Evolutionary conservation across 2,113 vertebrate genomes (phyloP).

Genomic region (Poicephalus meyeri): DNA sequence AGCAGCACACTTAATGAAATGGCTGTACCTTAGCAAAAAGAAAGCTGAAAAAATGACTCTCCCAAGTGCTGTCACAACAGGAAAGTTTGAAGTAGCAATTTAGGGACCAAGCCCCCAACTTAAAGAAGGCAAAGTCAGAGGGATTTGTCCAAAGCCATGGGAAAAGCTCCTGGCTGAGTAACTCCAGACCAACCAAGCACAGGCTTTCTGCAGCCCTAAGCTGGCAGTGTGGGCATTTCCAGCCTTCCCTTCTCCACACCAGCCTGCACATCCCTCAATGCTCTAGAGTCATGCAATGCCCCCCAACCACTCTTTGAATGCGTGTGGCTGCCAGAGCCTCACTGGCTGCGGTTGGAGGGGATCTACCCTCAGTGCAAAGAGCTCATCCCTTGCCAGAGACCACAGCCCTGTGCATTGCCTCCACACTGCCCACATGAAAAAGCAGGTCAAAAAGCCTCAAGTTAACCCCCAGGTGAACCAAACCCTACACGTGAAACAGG

Average conservation of each 20-base stretch:
- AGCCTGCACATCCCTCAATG: not conserved
- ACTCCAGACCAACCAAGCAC: not conserved
- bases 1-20: not conserved
- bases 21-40: not conserved
- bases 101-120: not conserved
- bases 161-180: not conserved
- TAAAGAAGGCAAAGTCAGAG: not conserved
- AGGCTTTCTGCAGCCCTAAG: not conserved
- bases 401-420: not conserved
- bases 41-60: not conserved
- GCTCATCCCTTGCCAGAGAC: not conserved
- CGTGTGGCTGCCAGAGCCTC: accelerated
- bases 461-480: not conserved
- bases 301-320: accelerated
- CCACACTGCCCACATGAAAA: not conserved
- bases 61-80: not conserved
- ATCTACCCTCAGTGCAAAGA: not conserved
- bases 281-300: not conserved
- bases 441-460: not conserved
- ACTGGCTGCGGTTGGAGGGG: not conserved
- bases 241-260: not conserved
- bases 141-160: not conserved
- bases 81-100: not conserved
- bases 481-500: accelerated
- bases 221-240: accelerated